These are phyloP conservation scores for Zaprionus davidi DNA, from an alignment of 1,140 invertebrate genomes.

Conservation along the genomic window DNA sequence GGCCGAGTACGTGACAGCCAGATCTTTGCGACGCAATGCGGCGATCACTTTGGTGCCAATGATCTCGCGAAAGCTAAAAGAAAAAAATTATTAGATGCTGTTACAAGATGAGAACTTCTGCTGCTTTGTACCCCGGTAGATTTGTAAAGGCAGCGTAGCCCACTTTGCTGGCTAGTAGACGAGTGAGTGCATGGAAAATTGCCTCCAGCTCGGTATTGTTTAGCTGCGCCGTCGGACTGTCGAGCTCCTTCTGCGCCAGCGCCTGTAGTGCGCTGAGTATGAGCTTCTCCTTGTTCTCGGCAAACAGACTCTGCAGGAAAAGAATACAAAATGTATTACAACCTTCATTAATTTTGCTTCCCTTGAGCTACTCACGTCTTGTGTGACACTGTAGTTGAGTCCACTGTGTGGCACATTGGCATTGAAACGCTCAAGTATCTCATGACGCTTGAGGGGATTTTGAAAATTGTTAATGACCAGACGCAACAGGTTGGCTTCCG, in stretches of 20 bases:
- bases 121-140: constrained; percentile 89
- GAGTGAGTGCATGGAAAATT: constrained; percentile 96
- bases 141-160: constrained; percentile 98
- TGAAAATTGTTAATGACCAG: constrained; percentile 84
- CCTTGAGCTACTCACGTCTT: constrained; percentile 90
- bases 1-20: constrained; percentile 96
- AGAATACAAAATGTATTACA: constrained; percentile 56
- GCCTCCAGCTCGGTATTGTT: constrained; percentile 91
- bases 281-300: constrained; percentile 99
- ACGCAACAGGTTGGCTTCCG: constrained; percentile 90
- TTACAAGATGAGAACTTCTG: neutral
- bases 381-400: constrained; percentile 96
- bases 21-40: constrained; percentile 94
- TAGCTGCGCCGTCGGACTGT: constrained; percentile 85
- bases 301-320: constrained; percentile 92
- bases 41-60: constrained; percentile 96
- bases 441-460: constrained; percentile 84
- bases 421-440: constrained; percentile 96
- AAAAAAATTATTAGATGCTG: neutral
- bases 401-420: constrained; percentile 99
- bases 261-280: constrained; percentile 92
- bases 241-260: constrained; percentile 89
- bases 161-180: constrained; percentile 98
- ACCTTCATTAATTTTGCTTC: neutral
- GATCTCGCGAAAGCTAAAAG: constrained; percentile 94